Percentiles rank a stretch among this genome's conserved stretches.
phyloP scores from a whole-genome alignment of 2,113 vertebrate species.

The Pelecanoides urinatrix region DNA sequence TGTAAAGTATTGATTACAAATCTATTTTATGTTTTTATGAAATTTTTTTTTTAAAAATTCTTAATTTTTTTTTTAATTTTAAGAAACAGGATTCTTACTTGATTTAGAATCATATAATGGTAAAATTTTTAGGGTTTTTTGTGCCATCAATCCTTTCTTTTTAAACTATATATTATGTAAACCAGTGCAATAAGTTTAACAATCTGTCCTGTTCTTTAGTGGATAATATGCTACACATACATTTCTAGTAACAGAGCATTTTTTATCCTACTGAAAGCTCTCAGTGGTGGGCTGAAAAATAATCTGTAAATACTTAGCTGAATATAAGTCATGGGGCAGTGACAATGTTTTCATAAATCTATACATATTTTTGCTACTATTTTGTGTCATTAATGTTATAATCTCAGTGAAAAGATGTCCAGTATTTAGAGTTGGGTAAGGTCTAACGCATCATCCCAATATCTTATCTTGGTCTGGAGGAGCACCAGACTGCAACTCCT shows the following conservation, averaged over 20 bases:
- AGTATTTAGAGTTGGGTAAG: background rate
- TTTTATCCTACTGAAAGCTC: background rate
- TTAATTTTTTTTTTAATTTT: background rate
- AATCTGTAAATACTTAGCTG: background rate
- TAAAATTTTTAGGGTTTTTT: background rate
- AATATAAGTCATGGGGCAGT: background rate
- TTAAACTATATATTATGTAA: background rate
- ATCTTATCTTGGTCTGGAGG: background rate
- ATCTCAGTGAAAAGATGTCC: background rate
- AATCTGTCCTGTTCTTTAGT: background rate
- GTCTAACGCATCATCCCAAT: background rate
- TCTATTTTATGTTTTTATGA: background rate
- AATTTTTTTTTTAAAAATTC: too few species aligned
- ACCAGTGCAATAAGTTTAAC: background rate
- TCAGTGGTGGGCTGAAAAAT: background rate
- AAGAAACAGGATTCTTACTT: background rate
- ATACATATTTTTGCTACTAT: background rate
- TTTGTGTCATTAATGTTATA: background rate
- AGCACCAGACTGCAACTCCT: background rate
- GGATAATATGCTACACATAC: background rate
- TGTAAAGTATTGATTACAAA: background rate
- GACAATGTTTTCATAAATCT: background rate
- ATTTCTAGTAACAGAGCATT: background rate
- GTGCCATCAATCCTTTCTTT: background rate
- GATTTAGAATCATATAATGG: background rate